Conservation (phyloP, 2,797 vertebrate species). For the Florisuga fusca region DNA sequence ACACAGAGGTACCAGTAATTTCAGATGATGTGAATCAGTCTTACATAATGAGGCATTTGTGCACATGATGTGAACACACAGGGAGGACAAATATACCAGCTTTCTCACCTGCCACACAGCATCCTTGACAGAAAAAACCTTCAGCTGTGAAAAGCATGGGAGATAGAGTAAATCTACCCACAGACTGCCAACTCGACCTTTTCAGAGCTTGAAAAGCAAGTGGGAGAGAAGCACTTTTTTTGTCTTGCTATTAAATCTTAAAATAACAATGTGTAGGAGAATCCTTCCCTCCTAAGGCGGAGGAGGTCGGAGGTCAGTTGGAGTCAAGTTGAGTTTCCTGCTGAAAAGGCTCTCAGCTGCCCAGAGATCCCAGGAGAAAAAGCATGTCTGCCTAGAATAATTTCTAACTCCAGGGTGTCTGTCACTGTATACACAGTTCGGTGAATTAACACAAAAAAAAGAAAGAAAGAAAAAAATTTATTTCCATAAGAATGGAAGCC, state of each 20-base stretch:
- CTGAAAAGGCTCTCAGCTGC: background rate
- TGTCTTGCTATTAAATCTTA: constrained; percentile 46
- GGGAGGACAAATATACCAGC: background rate
- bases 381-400: background rate
- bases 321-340: background rate
- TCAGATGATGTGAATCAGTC: background rate
- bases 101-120: background rate
- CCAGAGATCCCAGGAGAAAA: constrained; percentile 11
- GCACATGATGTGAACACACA: accelerated
- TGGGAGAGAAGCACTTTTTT: constrained; percentile 25
- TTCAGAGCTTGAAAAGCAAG: constrained; percentile 19
- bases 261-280: constrained; percentile 56
- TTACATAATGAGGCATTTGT: accelerated
- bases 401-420: background rate
- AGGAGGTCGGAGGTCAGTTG: background rate
- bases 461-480: background rate
- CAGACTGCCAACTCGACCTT: constrained; percentile 46
- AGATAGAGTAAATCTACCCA: background rate
- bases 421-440: background rate
- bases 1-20: background rate
- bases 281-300: background rate
- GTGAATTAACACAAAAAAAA: constrained; percentile 9
- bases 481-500: background rate
- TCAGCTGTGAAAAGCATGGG: background rate
- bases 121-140: background rate